phyloP scores from a whole-genome alignment of 2,888 invertebrate genomes.

The Stramonita haemastoma region DNA sequence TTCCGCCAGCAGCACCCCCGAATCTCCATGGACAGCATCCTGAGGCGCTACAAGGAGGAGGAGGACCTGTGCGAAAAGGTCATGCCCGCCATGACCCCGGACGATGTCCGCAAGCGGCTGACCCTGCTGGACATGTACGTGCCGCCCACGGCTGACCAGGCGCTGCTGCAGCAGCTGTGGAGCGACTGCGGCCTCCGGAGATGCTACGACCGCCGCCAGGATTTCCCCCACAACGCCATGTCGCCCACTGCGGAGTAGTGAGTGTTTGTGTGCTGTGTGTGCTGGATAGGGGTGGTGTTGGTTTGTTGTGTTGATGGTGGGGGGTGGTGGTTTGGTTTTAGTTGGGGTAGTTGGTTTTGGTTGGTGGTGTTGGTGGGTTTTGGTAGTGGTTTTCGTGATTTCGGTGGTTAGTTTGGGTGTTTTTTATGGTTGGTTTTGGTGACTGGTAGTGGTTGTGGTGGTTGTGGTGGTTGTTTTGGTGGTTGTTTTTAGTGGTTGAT shows the following conservation, averaged over 20 bases:
- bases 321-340: neutral
- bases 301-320: neutral
- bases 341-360: neutral
- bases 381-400: no score
- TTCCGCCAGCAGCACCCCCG: conserved; percentile 64
- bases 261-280: conserved; percentile 43
- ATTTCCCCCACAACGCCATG: conserved; percentile 52
- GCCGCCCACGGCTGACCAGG: conserved; percentile 53
- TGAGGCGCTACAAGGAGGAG: conserved; percentile 57
- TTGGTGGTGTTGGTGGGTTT: neutral
- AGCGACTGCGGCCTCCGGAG: conserved; percentile 61
- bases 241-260: conserved; percentile 66
- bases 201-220: conserved; percentile 56
- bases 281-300: neutral
- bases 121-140: conserved; percentile 47
- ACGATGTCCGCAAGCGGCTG: conserved; percentile 48
- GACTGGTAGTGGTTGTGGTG: no score
- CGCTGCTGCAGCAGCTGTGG: conserved; percentile 62
- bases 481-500: no score
- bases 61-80: conserved; percentile 52
- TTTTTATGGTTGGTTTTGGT: no score
- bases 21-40: conserved; percentile 56
- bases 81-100: conserved; percentile 43
- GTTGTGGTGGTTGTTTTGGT: no score
- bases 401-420: no score